phyloP scores from a whole-genome alignment of 2,797 vertebrate species.

The Leucoraja ocellata region DNA sequence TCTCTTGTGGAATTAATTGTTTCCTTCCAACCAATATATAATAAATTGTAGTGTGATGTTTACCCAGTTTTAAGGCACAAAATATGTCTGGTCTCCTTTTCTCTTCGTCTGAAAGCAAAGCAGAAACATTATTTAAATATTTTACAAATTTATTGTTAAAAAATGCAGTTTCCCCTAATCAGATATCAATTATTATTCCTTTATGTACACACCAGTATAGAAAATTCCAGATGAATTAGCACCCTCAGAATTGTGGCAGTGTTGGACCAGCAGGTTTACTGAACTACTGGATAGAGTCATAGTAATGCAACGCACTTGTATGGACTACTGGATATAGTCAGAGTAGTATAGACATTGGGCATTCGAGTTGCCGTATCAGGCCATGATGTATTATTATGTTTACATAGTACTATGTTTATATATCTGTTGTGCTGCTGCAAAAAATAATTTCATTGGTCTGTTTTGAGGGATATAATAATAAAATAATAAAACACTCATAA shows the following conservation, averaged over 20 bases:
- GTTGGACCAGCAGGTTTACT: no score
- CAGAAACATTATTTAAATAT: conserved; percentile 41
- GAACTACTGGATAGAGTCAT: no score
- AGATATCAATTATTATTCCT: conserved; percentile 45
- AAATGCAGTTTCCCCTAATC: conserved; percentile 48
- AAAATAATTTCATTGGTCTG: no score
- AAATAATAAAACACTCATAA: no score
- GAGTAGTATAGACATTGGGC: background rate
- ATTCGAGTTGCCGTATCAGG: no score
- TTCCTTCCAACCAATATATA: background rate
- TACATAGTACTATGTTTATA: no score
- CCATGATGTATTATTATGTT: no score
- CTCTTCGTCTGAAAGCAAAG: conserved; percentile 60
- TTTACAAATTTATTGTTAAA: conserved; percentile 27
- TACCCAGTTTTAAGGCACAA: conserved; percentile 85
- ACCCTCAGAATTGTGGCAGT: no score
- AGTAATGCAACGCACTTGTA: no score
- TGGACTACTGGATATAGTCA: background rate
- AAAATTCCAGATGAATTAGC: no score
- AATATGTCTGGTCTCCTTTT: conserved; percentile 87
- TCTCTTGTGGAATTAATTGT: background rate
- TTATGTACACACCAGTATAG: background rate
- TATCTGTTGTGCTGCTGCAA: no score
- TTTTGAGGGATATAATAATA: no score
- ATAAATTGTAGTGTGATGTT: conserved; percentile 41